Evolutionary conservation across 2,888 invertebrate species (phyloP).

Genomic region (Mellilla xanthometata): DNA sequence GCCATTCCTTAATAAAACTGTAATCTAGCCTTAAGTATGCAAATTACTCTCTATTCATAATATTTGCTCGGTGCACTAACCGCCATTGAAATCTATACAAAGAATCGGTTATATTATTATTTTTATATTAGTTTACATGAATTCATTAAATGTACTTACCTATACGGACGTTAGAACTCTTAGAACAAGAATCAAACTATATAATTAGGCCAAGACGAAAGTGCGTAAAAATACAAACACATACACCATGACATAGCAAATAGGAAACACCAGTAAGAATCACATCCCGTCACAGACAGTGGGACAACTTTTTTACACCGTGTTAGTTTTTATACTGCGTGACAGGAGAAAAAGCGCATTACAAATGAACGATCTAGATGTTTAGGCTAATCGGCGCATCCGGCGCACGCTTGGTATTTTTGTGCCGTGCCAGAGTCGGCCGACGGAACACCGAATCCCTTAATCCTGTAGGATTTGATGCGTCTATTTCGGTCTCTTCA

Average conservation of each 20-base stretch:
- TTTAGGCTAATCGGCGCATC: constrained; percentile 80
- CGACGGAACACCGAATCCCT: constrained; percentile 79
- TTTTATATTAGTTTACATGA: no score
- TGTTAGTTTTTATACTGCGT: constrained; percentile 14
- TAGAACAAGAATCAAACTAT: no score
- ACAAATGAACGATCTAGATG: constrained; percentile 72
- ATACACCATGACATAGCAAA: no score
- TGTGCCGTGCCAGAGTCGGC: constrained; percentile 70
- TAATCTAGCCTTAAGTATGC: no score
- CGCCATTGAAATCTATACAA: no score
- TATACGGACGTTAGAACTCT: no score
- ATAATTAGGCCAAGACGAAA: no score
- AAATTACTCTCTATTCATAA: no score
- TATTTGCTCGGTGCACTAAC: no score
- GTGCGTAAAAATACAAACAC: neutral
- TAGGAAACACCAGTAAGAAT: constrained; percentile 1
- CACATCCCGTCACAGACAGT: neutral
- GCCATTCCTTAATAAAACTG: no score
- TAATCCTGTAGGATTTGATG: constrained; percentile 79
- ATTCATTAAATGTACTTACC: no score
- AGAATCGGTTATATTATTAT: no score
- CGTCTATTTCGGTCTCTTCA: constrained; percentile 82
- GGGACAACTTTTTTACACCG: constrained; percentile 13
- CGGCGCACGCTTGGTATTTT: constrained; percentile 80
- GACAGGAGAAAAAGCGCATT: constrained; percentile 56